Evolutionary conservation across 2,113 vertebrate genomes (phyloP).

Genomic region (Tetraodon nigroviridis): DNA sequence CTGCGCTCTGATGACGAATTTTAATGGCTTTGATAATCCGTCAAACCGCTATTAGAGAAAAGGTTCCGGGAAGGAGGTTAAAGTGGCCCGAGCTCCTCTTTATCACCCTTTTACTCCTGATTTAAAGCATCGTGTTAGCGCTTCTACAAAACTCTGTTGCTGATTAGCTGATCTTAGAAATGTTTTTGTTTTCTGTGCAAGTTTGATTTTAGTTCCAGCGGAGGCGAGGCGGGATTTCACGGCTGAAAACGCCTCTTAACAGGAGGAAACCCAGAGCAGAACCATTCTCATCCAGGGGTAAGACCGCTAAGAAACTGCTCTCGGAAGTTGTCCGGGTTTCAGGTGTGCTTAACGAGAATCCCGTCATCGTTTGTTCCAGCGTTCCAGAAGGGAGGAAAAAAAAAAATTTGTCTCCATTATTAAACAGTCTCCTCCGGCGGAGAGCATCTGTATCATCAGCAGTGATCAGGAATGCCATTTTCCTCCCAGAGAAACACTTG

Average conservation of each 20-base stretch:
- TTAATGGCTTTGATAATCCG: constrained; percentile 66
- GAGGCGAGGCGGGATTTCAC: background rate
- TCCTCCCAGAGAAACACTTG: constrained; percentile 58
- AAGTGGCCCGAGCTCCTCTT: constrained; percentile 8
- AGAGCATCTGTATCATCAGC: constrained; percentile 36
- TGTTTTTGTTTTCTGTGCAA: too few relatives aligned
- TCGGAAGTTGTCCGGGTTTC: too few relatives aligned
- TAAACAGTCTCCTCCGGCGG: constrained; percentile 48
- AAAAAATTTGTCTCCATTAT: constrained; percentile 52
- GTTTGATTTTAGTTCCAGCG: background rate
- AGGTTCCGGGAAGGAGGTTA: constrained; percentile 39
- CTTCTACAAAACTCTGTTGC: too few relatives aligned
- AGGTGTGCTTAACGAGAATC: constrained; percentile 8
- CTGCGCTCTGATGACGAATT: constrained; percentile 64
- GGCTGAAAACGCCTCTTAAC: background rate
- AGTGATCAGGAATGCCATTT: constrained; percentile 67
- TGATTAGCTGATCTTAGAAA: too few relatives aligned
- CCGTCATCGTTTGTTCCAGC: constrained; percentile 41
- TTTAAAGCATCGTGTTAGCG: constrained; percentile 8
- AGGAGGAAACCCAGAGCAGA: background rate
- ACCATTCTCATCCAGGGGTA: background rate
- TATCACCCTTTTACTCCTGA: constrained; percentile 10
- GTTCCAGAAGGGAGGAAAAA: constrained; percentile 6
- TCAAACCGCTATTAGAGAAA: constrained; percentile 60
- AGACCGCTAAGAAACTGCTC: too few relatives aligned